phyloP scores from a whole-genome alignment of 2,113 vertebrate genomes.

The Tautogolabrus adspersus region DNA sequence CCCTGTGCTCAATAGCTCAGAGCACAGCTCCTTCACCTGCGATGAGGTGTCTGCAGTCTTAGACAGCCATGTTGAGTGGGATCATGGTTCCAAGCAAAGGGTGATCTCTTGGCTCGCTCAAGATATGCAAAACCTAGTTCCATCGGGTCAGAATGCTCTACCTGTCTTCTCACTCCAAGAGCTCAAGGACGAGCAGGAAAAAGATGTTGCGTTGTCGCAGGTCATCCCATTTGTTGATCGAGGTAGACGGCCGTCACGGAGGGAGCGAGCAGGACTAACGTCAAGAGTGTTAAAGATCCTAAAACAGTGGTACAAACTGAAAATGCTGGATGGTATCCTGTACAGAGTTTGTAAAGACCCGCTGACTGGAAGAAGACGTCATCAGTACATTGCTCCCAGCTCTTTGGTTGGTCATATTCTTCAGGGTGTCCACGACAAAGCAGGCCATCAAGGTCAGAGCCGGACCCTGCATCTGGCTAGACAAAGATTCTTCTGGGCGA shows the following conservation, averaged over 20 bases:
- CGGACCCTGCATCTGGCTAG: conserved; percentile 14
- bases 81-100: no score
- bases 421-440: conserved; percentile 10
- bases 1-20: no score
- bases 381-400: background rate
- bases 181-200: no score
- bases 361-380: background rate
- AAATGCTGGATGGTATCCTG: background rate
- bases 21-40: no score
- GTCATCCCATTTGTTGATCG: background rate
- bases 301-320: background rate
- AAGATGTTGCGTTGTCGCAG: background rate
- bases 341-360: conserved; percentile 20
- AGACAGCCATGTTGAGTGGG: no score
- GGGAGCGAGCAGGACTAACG: background rate
- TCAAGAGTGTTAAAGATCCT: background rate
- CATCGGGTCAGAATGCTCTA: no score
- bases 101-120: no score
- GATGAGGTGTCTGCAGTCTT: no score
- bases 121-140: no score
- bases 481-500: conserved; percentile 46
- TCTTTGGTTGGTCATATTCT: background rate
- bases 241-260: background rate
- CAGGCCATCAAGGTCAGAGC: conserved; percentile 25
- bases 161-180: no score